Evolutionary conservation across 2,888 invertebrate genomes (phyloP).

Genomic region (Cyclophora albipunctata): DNA sequence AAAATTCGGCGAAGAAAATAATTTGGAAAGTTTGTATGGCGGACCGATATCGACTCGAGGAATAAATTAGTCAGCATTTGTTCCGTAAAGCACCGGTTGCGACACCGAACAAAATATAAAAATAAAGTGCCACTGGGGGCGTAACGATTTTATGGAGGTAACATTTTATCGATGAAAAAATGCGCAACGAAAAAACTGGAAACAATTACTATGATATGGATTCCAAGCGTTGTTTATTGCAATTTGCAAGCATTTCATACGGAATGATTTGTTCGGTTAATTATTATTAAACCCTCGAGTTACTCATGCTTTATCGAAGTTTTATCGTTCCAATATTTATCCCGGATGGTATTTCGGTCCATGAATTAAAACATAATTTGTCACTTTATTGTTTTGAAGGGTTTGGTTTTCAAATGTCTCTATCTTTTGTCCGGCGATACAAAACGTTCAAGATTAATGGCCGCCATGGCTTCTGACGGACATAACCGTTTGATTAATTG

Average conservation of each 20-base stretch:
- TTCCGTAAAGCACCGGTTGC: background rate
- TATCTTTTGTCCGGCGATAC: slow-evolving; percentile 18
- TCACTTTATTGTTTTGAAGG: background rate
- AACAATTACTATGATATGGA: too few species aligned
- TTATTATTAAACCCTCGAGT: too few species aligned
- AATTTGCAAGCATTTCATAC: too few species aligned
- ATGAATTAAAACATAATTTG: background rate
- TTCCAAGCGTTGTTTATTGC: too few species aligned
- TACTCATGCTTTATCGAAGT: too few species aligned
- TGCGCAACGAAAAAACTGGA: slow-evolving; percentile 1
- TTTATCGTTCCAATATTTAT: too few species aligned
- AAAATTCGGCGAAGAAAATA: too few species aligned
- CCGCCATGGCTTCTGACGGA: slow-evolving; percentile 3
- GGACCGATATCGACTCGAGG: slow-evolving; percentile 1
- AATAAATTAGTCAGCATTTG: slow-evolving; percentile 14
- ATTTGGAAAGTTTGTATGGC: too few species aligned
- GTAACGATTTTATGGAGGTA: slow-evolving; percentile 16
- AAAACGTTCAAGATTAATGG: slow-evolving; percentile 19
- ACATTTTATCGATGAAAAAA: slow-evolving; percentile 16
- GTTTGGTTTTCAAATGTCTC: slow-evolving; percentile 3
- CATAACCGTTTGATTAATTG: slow-evolving; percentile 12
- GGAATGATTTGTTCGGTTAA: too few species aligned
- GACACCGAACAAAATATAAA: slow-evolving; percentile 6
- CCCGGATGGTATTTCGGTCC: too few species aligned
- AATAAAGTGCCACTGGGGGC: slow-evolving; percentile 3